These are phyloP conservation scores for Odobenus rosmarus DNA, from an alignment of 2,113 vertebrate species.

Conservation along the genomic window DNA sequence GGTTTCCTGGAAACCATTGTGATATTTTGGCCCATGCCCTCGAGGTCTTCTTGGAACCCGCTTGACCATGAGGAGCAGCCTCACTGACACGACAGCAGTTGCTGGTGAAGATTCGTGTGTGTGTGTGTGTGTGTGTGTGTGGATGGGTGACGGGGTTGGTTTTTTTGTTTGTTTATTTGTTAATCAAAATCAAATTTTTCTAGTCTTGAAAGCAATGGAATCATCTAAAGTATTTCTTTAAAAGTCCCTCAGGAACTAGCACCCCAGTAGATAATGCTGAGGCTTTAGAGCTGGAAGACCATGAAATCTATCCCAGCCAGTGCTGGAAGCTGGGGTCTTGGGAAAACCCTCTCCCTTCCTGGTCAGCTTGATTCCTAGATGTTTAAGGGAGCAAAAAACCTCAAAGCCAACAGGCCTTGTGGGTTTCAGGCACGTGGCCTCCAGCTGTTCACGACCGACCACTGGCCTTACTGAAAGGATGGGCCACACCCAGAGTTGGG, in stretches of 20 bases:
- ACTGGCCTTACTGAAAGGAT: neutral
- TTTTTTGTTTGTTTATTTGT: neutral
- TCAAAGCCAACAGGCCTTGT: neutral
- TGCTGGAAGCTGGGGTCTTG: neutral
- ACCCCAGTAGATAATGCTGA: neutral
- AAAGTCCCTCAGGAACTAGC: neutral
- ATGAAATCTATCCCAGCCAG: rapidly evolving
- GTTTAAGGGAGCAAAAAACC: neutral
- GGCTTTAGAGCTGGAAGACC: neutral
- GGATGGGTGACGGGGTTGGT: neutral
- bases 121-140: neutral
- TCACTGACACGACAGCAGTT: neutral
- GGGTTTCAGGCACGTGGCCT: neutral
- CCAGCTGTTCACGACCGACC: rapidly evolving
- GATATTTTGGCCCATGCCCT: neutral
- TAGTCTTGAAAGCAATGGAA: neutral
- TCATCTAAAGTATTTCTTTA: neutral
- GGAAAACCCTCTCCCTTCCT: neutral
- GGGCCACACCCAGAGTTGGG: neutral
- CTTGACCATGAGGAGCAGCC: rapidly evolving
- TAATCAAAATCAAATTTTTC: neutral
- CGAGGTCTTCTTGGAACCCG: neutral
- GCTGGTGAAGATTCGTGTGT: neutral
- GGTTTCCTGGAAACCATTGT: conserved; percentile 38
- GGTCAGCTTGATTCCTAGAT: too few relatives aligned